Evolutionary conservation across 2,797 vertebrate genomes (phyloP), one percentile per base, ranked within the genome.

Genomic region (Acipenser ruthenus): DNA sequence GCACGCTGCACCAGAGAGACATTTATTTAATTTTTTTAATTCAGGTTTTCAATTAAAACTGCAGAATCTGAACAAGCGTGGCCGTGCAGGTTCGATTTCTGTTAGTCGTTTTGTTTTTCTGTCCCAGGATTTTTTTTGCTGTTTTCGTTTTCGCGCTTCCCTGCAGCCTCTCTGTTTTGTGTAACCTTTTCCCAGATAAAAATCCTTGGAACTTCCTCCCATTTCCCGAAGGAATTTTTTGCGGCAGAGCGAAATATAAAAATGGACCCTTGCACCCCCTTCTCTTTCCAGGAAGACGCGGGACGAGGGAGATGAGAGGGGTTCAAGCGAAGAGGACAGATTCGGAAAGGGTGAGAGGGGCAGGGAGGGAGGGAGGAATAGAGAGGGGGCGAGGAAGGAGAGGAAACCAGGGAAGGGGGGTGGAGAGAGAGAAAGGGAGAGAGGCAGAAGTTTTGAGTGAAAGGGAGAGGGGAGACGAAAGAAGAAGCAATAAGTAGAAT

Each of bases 171-270:
- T n/a, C n/a, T 9, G 52, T n/a, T 55, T 55, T 55, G 52, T 7
- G 52, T 55, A 55, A 10, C 75, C 74, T 79, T 79, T 73, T 73
- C 69, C 70, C 62, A 50, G 62, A 74, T 70, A 65, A 69, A 77
- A 79, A 79, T 73, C 71, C 72, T 66, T 67, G 72, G 77, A 80
- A 82, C 80, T 78, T 82, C 80, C 78, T 77, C 71, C 66, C 72
- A 75, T 78, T 77, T 79, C 78, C 80, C 77, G 70, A 68, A 69
- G 73, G 80, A 77, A 75, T 75, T 73, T 79, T 77, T 77, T 37
- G 74, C 65, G 59, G 63, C 75, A 69, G 71, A 65, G 72, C 65
- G 73, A 65, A 73, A 50, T 37, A 63, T 7, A 63, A 63, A 15
- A 49, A 49, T 63, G 3, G 10, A 50, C 8, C 63, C 12, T 50